Percentiles rank a stretch among this genome's conserved stretches.
phyloP scores from a whole-genome alignment of 2,113 vertebrate species.

The Gulo gulo region DNA sequence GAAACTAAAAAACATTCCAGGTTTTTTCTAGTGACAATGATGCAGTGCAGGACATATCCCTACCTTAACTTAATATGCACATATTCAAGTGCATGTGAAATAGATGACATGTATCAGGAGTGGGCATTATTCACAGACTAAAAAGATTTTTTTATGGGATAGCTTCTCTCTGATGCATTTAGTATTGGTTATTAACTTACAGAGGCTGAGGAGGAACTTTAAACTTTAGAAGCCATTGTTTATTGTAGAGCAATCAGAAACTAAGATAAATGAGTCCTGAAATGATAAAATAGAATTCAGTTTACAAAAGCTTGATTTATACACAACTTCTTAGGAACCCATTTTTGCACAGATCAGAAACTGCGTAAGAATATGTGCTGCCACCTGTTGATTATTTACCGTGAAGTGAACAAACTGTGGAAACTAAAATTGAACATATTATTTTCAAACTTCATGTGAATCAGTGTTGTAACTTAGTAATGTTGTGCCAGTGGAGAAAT shows the following conservation, averaged over 20 bases:
- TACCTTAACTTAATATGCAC: not conserved
- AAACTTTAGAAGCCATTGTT: conserved; percentile 36
- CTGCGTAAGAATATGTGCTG: conserved; percentile 42
- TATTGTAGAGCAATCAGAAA: conserved; percentile 27
- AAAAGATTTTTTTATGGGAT: conserved; percentile 44
- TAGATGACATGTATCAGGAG: not conserved
- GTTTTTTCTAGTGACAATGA: conserved; percentile 18
- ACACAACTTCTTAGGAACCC: not conserved
- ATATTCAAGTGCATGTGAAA: conserved; percentile 33
- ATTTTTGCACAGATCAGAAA: not conserved
- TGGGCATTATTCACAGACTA: conserved; percentile 41
- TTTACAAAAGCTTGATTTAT: conserved; percentile 32
- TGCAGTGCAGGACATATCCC: not conserved
- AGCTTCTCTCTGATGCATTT: conserved; percentile 26
- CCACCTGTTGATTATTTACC: conserved; percentile 39
- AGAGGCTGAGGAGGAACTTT: conserved; percentile 11
- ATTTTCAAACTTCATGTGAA: conserved; percentile 42
- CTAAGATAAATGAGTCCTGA: conserved; percentile 8
- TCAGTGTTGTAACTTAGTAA: conserved; percentile 16
- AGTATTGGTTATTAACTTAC: not conserved
- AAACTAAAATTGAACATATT: conserved; percentile 26
- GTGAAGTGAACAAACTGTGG: conserved; percentile 13
- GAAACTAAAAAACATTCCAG: not conserved
- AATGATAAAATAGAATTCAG: conserved; percentile 20
- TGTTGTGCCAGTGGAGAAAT: not conserved